Evolutionary conservation across 2,113 vertebrate genomes (phyloP), one percentile per base, ranked within the genome.

Genomic region (Alouatta palliata): DNA sequence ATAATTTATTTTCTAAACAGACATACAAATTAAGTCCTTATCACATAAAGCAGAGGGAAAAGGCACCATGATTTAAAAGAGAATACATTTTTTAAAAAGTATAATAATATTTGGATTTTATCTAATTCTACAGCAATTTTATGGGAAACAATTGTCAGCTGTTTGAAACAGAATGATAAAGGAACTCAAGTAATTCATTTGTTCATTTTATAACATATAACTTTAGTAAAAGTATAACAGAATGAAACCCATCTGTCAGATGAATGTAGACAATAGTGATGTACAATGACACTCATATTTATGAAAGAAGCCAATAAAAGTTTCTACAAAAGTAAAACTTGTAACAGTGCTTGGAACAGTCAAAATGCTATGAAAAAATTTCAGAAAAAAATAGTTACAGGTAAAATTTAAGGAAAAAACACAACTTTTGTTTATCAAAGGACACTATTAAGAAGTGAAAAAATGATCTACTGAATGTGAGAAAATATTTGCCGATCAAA

Each of bases 111-210:
- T 91, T 45, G 84, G 54, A 90, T 94, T 89, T 96, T 80, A 8
- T 95, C 0, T 98, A 96, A 95, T 43, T 97, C 96, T 97, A 25
- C 9, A 66, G 54, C 14, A 71, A 56, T 77, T 94, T 97, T 97
- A 88, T 87, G 21, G 70, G 20, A 43, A 16, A 2, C 2, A 88
- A 94, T 76, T 97, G 52, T 86, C 76, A 97, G 76, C 7, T 8
- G 75, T 52, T 94, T 43, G 93, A 97, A 66, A 75, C 11, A 96
- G 56, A 40, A 64, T 82, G 25, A 97, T 96, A 93, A 97, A 94
- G 27, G 32, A 88, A 90, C 23, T 91, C 47, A 94, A 97, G 13
- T 30, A 92, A 75, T 93, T 86, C 25, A 94, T 30, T 96, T 97
- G 86, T 93, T 96, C 16, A 75, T 23, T 96, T 83, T 94, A 84